Conservation (phyloP, 2,113 vertebrate species). For the Phrynosoma blainvillii region DNA sequence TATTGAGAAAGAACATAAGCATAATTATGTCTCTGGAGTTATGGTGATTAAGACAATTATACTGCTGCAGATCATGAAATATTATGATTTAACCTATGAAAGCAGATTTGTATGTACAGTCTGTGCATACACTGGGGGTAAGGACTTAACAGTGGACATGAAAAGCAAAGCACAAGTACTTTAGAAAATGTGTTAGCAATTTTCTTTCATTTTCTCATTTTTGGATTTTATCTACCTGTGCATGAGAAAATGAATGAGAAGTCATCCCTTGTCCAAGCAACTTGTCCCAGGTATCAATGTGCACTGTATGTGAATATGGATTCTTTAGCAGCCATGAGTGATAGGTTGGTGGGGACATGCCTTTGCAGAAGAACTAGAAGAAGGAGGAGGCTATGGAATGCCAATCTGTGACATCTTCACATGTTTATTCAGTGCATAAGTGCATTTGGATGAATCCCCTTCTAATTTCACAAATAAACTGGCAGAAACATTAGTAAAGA, state of each 20-base stretch:
- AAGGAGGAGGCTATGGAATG: too few species aligned
- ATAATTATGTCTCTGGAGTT: slow-evolving; percentile 13
- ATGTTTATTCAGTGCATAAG: too few species aligned
- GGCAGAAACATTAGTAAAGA: too few species aligned
- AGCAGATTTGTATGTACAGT: background rate
- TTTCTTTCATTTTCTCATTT: background rate
- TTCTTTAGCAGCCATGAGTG: too few species aligned
- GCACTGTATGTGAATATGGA: too few species aligned
- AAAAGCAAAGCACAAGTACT: background rate
- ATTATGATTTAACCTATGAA: background rate
- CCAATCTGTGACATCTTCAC: too few species aligned
- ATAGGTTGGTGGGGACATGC: too few species aligned
- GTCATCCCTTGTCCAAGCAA: background rate
- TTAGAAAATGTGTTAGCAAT: background rate
- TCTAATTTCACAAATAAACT: too few species aligned
- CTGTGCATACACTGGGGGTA: background rate
- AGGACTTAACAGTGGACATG: background rate
- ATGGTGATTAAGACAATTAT: background rate
- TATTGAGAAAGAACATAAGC: background rate
- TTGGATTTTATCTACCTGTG: too few species aligned
- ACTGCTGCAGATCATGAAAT: background rate
- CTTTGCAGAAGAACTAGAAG: too few species aligned
- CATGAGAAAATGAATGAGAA: background rate
- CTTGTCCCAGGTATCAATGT: background rate
- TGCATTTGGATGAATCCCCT: too few species aligned